phyloP scores from a whole-genome alignment of 2,113 vertebrate species.

The Raja brachyura region DNA sequence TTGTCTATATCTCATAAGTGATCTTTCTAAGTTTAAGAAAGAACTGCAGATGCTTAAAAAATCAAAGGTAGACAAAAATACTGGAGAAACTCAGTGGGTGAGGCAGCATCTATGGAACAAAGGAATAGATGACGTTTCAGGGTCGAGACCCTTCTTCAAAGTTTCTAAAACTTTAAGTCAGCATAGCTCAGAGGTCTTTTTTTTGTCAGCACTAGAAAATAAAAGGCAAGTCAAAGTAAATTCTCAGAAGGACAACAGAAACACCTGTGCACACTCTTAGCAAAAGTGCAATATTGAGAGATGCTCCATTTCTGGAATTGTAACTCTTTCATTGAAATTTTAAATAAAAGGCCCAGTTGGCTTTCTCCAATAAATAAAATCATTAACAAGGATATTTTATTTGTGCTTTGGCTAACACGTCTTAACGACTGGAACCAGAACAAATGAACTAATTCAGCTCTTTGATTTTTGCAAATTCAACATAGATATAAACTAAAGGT shows the following conservation, averaged over 20 bases:
- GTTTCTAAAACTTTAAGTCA: background rate
- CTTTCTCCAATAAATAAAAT: background rate
- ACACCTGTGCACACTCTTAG: background rate
- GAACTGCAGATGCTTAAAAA: too few species aligned
- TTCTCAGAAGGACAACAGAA: background rate
- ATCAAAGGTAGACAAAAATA: too few species aligned
- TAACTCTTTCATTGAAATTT: background rate
- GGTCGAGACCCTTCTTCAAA: background rate
- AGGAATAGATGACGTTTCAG: too few species aligned
- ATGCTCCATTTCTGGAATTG: background rate
- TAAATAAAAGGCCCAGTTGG: background rate
- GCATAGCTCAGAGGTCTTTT: background rate
- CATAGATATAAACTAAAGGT: background rate
- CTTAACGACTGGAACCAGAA: background rate
- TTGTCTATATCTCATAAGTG: too few species aligned
- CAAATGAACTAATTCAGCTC: background rate
- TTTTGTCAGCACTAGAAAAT: background rate
- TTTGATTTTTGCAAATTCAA: background rate
- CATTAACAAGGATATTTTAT: background rate
- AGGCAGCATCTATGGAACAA: too few species aligned
- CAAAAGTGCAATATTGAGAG: background rate
- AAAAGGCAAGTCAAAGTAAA: background rate
- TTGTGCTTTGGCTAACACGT: background rate
- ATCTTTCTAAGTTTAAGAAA: too few species aligned
- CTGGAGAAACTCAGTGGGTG: too few species aligned